Evolutionary conservation across 2,113 vertebrate species (phyloP), one percentile per base, ranked within the genome.

Genomic region (Oophaga pumilio): DNA sequence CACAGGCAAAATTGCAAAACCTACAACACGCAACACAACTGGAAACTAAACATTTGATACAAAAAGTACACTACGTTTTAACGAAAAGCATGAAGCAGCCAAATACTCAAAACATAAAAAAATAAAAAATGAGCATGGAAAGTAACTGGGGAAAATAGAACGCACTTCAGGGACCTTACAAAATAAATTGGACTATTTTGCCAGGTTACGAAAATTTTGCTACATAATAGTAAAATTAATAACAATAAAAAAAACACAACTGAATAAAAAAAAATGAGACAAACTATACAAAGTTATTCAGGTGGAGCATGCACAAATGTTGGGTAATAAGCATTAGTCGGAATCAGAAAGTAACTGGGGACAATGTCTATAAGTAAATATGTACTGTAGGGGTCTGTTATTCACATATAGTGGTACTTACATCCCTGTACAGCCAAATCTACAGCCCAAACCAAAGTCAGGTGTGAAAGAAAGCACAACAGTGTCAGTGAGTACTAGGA

Each of bases 381-480:
- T 91, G 94, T 91, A 95, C 90, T 93, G 93, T 91, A 95, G 93
- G 92, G 93, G 93, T 90, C 90, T 80, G 90, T 95, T 95, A 94
- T 95, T 95, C 93, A 96, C 95, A 96, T 95, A 97, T 96, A 97
- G 97, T 97, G 96, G 95, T 99, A 99, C 98, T 99, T 99, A 99
- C 98, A 99, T 99, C 98, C 98, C 98, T 99, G 97, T 99, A 99
- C 97, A 99, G 98, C 98, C 98, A 99, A 96, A 99, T 99, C 98
- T 99, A 99, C 94, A 98, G 97, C 95, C 97, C 97, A 98, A 98
- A 98, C 94, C 97, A 98, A 97, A 98, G 97, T 97, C 97, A 99
- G 97, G 93, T 96, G 96, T 96, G 96, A 99, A 97, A 97, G 96
- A 98, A 97, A 97, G 96, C 96, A 97, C 96, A 97, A 97, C 94